Evolutionary conservation across 2,888 invertebrate species (phyloP).

Genomic region (Eudasyphora cyanicolor): DNA sequence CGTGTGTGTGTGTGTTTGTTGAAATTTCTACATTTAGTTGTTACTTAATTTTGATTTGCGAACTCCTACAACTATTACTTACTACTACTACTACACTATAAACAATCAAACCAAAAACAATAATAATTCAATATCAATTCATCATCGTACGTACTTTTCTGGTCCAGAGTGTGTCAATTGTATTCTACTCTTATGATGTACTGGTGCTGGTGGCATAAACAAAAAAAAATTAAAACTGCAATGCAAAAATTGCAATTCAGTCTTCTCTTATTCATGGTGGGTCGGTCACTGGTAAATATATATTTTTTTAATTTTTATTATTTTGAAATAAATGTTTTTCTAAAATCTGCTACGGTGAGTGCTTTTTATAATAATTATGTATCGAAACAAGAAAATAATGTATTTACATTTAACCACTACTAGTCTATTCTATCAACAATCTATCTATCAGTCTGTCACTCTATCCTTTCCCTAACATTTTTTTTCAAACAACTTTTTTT

Average conservation of each 20-base stretch:
- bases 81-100: neutral
- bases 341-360: slow-evolving; percentile 79
- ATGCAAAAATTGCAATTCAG: slow-evolving; percentile 69
- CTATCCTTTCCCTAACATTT: slow-evolving; percentile 41
- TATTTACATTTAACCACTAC: slow-evolving; percentile 47
- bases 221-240: slow-evolving; percentile 58
- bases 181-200: slow-evolving; percentile 71
- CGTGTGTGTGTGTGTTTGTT: slow-evolving; percentile 51
- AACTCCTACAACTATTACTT: no score
- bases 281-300: slow-evolving; percentile 76
- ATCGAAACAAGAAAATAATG: neutral
- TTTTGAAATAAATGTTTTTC: slow-evolving; percentile 71
- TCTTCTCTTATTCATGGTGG: slow-evolving; percentile 75
- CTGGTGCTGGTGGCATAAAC: slow-evolving; percentile 75
- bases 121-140: slow-evolving; percentile 53
- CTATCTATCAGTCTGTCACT: no score
- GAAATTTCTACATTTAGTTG: slow-evolving; percentile 35
- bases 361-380: slow-evolving; percentile 71
- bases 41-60: slow-evolving; percentile 43
- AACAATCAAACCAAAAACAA: neutral
- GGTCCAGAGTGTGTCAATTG: slow-evolving; percentile 71
- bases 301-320: slow-evolving; percentile 58
- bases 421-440: slow-evolving; percentile 27
- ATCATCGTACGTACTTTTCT: slow-evolving; percentile 66
- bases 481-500: slow-evolving; percentile 29